phyloP scores from a whole-genome alignment of 2,888 invertebrate genomes.

The Steinernema carpocapsae region DNA sequence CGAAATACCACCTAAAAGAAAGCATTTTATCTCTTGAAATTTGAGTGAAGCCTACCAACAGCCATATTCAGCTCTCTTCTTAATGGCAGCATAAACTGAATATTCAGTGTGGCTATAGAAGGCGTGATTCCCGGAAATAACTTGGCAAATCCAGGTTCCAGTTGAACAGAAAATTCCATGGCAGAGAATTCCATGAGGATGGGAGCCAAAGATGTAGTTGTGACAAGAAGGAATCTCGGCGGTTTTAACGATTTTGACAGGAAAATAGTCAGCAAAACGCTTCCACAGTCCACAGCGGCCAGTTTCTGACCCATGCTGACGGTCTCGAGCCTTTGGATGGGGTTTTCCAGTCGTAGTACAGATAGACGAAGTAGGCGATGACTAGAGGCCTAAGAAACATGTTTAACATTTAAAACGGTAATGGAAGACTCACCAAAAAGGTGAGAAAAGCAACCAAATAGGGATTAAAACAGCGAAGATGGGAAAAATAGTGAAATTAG shows the following conservation, averaged over 20 bases:
- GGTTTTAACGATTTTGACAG: conserved; percentile 45
- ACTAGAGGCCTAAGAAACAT: too few relatives aligned
- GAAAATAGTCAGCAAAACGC: conserved; percentile 47
- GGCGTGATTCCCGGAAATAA: conserved; percentile 70
- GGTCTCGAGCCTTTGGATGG: too few relatives aligned
- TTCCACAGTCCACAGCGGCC: conserved; percentile 38
- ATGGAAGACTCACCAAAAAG: too few relatives aligned
- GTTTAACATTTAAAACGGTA: too few relatives aligned
- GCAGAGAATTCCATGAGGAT: conserved; percentile 54
- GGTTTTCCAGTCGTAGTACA: too few relatives aligned
- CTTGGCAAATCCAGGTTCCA: conserved; percentile 71
- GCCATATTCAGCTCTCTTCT: conserved; percentile 30
- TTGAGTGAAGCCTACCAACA: conserved; percentile 5
- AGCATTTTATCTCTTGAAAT: background rate
- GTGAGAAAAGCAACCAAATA: too few relatives aligned
- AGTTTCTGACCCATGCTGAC: too few relatives aligned
- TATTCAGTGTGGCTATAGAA: conserved; percentile 27
- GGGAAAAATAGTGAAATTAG: too few relatives aligned
- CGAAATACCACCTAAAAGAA: background rate
- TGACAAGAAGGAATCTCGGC: conserved; percentile 43
- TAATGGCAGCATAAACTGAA: conserved; percentile 36
- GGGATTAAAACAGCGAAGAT: too few relatives aligned
- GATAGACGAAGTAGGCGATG: too few relatives aligned
- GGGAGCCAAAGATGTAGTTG: background rate
- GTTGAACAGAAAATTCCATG: conserved; percentile 80